phyloP scores from a whole-genome alignment of 2,888 invertebrate genomes.

The Geotrupes spiniger region DNA sequence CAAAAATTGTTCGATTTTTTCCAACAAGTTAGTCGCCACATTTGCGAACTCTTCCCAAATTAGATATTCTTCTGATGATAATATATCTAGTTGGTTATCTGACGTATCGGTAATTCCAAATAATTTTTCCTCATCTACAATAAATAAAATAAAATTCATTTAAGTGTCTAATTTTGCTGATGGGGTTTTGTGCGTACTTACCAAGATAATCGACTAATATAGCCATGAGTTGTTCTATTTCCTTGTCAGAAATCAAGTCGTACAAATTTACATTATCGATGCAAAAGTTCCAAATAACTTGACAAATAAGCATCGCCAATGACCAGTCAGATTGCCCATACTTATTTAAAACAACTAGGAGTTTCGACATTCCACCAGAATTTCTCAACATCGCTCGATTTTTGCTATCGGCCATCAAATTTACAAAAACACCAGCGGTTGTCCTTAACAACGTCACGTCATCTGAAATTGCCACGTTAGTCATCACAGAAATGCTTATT shows the following conservation, averaged over 20 bases:
- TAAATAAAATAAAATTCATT: slow-evolving; percentile 10
- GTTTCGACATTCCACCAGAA: slow-evolving; percentile 53
- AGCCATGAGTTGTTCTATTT: slow-evolving; percentile 55
- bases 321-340: slow-evolving; percentile 66
- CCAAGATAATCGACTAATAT: slow-evolving; percentile 57
- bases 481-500: slow-evolving; percentile 1
- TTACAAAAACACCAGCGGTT: slow-evolving; percentile 79
- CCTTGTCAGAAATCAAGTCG: slow-evolving; percentile 51
- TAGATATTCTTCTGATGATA: slow-evolving; percentile 46
- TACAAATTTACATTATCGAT: slow-evolving; percentile 55
- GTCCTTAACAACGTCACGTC: slow-evolving; percentile 70
- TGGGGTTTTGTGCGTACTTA: slow-evolving; percentile 31
- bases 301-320: slow-evolving; percentile 69
- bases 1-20: slow-evolving; percentile 56
- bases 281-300: slow-evolving; percentile 71
- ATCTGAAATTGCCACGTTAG: slow-evolving; percentile 45
- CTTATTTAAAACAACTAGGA: slow-evolving; percentile 56
- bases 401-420: slow-evolving; percentile 64
- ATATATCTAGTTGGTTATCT: slow-evolving; percentile 42
- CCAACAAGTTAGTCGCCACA: slow-evolving; percentile 71
- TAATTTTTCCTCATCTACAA: slow-evolving; percentile 58
- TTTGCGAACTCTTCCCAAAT: slow-evolving; percentile 74
- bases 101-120: slow-evolving; percentile 51
- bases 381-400: slow-evolving; percentile 56
- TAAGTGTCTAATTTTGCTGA: background rate